Percentiles rank a stretch among this genome's conserved stretches.
These are phyloP conservation scores for Pristis pectinata DNA, from an alignment of 2,797 vertebrate species.

Conservation along the genomic window DNA sequence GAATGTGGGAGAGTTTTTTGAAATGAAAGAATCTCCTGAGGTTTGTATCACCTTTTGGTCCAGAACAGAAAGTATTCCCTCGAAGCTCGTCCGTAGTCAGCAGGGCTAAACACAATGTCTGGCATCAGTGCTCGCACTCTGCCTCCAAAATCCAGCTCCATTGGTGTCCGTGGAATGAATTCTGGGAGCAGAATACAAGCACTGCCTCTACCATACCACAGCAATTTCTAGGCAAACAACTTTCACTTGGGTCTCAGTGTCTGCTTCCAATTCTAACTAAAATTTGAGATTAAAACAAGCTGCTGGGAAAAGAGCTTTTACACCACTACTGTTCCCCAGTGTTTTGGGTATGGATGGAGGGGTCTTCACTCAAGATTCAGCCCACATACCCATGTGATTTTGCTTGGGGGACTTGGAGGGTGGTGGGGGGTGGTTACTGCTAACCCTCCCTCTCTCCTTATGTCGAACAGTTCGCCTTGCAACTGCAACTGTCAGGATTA, in stretches of 20 bases:
- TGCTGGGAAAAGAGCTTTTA: background rate
- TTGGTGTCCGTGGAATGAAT: no score
- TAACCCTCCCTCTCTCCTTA: background rate
- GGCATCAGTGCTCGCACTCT: no score
- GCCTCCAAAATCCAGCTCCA: no score
- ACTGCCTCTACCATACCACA: no score
- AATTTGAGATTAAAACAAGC: background rate
- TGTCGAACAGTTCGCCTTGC: background rate
- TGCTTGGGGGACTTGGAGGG: background rate
- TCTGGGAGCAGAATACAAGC: no score
- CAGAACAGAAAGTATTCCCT: background rate
- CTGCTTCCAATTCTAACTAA: background rate
- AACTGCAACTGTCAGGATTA: background rate
- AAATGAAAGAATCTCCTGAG: conserved; percentile 81
- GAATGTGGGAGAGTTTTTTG: conserved; percentile 92
- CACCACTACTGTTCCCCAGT: background rate
- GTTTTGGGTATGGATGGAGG: background rate
- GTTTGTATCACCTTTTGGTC: conserved; percentile 51
- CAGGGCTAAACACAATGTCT: no score
- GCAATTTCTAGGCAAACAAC: no score
- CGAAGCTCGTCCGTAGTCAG: no score
- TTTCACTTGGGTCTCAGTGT: background rate
- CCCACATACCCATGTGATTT: no score
- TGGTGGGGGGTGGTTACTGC: background rate
- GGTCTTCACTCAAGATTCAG: background rate